Conservation (phyloP, 53 echinoderm and acorn worm genomes). For the Echinometra lucunter region DNA sequence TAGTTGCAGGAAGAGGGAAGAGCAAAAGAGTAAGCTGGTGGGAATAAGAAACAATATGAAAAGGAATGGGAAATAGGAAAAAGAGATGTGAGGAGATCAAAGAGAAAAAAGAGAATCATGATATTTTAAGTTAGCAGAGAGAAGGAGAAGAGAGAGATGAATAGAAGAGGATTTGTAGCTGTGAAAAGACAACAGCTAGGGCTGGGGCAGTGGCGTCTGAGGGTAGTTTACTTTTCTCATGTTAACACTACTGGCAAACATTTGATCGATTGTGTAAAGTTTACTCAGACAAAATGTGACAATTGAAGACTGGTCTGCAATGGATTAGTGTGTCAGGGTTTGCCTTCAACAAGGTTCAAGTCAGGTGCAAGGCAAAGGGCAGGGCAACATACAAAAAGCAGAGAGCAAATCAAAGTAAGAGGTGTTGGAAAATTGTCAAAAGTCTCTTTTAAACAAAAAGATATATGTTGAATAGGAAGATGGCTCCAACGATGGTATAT, state of each 20-base stretch:
- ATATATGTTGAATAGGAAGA: no score
- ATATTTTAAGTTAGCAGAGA: background rate
- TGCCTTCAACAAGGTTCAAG: background rate
- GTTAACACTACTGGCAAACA: constrained; percentile 64
- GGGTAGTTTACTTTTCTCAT: constrained; percentile 48
- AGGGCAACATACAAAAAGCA: background rate
- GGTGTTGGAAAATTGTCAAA: constrained; percentile 25
- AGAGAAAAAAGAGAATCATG: background rate
- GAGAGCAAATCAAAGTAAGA: background rate
- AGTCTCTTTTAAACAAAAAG: constrained; percentile 13
- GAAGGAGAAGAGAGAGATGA: background rate
- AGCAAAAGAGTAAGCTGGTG: no score
- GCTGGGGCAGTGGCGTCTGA: constrained; percentile 55
- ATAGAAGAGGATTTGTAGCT: constrained; percentile 2
- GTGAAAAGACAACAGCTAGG: constrained; percentile 51
- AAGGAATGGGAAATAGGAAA: background rate
- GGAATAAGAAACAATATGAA: no score
- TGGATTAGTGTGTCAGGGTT: constrained; percentile 33
- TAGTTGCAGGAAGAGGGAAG: no score
- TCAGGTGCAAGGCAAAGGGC: constrained; percentile 59
- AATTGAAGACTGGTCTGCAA: constrained; percentile 44
- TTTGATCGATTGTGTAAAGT: constrained; percentile 68
- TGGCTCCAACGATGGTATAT: background rate
- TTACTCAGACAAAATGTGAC: constrained; percentile 65
- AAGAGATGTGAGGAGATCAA: background rate